A percentile compares a stretch with the other conserved stretches of the same genome.
Evolutionary conservation across 2,797 vertebrate genomes (phyloP).

Genomic region (Schizopygopsis pylzovi): DNA sequence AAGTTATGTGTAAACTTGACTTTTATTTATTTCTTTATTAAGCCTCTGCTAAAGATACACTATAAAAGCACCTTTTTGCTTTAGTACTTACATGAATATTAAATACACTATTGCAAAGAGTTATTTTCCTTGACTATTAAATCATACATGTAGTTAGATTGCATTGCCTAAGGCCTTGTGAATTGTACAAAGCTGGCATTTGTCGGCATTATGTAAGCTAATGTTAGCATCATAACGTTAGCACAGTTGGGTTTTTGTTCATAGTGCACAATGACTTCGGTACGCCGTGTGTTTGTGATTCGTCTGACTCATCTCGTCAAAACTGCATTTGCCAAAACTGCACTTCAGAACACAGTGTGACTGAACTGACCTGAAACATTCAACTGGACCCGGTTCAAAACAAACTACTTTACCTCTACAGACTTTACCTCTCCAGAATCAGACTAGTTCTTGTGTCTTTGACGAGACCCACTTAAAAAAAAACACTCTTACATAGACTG

Average conservation of each 20-base stretch:
- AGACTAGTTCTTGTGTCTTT: neutral
- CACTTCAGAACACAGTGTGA: constrained; percentile 54
- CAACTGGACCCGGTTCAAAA: constrained; percentile 10
- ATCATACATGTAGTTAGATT: constrained; percentile 17
- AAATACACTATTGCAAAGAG: constrained; percentile 44
- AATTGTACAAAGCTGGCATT: constrained; percentile 36
- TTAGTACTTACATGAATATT: constrained; percentile 38
- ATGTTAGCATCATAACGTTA: constrained; percentile 23
- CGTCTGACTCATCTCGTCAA: constrained; percentile 56
- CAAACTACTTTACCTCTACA: constrained; percentile 42
- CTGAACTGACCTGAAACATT: constrained; percentile 14
- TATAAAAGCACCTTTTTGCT: constrained; percentile 27
- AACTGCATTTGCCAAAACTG: constrained; percentile 67
- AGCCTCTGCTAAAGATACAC: constrained; percentile 25
- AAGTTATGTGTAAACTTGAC: constrained; percentile 10
- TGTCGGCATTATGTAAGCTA: constrained; percentile 10
- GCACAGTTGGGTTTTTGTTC: constrained; percentile 27
- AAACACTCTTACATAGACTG: constrained; percentile 1
- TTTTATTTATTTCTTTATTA: neutral
- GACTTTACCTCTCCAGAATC: constrained; percentile 41
- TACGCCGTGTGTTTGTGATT: constrained; percentile 60
- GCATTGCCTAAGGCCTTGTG: constrained; percentile 11
- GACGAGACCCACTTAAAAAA: neutral
- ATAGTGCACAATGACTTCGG: constrained; percentile 52
- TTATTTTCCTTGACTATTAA: constrained; percentile 35